These are phyloP conservation scores for Marisa cornuarietis DNA, from an alignment of 1,140 invertebrate species.

Conservation along the genomic window DNA sequence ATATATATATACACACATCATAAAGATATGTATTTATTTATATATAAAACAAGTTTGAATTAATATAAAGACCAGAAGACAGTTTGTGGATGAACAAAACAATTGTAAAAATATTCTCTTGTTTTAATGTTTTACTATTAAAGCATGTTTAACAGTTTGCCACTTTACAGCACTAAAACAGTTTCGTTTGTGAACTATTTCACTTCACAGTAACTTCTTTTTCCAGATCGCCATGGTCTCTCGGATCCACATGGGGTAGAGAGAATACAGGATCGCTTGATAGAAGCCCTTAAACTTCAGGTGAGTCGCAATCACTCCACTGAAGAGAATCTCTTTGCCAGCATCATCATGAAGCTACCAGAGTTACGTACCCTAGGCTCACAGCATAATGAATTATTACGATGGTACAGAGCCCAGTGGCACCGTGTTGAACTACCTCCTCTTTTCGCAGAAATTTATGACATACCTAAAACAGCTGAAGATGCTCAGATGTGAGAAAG, in stretches of 20 bases:
- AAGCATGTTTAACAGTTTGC: no score
- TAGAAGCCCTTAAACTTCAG: constrained; percentile 85
- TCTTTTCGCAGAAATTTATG: constrained; percentile 96
- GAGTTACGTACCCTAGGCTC: constrained; percentile 85
- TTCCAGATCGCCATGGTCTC: constrained; percentile 74
- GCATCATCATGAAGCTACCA: constrained; percentile 77
- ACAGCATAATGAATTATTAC: constrained; percentile 84
- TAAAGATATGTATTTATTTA: no score
- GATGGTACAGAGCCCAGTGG: constrained; percentile 93
- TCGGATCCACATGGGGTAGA: constrained; percentile 86
- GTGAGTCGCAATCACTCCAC: constrained; percentile 71
- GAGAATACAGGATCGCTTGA: constrained; percentile 80
- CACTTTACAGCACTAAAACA: not conserved
- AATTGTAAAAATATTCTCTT: no score
- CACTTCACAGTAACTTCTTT: constrained; percentile 5
- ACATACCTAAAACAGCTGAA: constrained; percentile 88
- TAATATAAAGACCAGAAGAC: no score
- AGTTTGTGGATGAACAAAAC: no score
- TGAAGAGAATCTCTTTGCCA: constrained; percentile 75
- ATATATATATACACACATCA: no score
- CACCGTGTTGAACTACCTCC: constrained; percentile 85
- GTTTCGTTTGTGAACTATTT: not conserved
- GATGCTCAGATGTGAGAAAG: constrained; percentile 25
- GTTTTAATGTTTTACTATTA: no score
- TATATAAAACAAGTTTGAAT: no score